Evolutionary conservation across 2,888 invertebrate species (phyloP), one percentile per base, ranked within the genome.

Genomic region (Agonopterix alstromeriana): DNA sequence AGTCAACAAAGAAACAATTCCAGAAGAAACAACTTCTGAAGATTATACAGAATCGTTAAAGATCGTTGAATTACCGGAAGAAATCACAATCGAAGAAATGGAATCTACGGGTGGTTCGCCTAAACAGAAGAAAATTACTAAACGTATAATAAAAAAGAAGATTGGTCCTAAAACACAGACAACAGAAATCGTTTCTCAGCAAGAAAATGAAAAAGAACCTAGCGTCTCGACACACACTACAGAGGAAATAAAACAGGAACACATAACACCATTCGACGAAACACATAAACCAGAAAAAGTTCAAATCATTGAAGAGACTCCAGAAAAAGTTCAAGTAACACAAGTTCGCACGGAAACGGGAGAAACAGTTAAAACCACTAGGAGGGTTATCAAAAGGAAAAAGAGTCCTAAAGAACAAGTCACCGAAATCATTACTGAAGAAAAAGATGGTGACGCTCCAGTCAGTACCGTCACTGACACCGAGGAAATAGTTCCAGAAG

Each of bases 381-480:
- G 58, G 42, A 53, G 52, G n/a, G n/a, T n/a, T n/a, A n/a, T n/a
- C n/a, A 72, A 66, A 49, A 86, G 82, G 55, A 73, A 72, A 36
- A 70, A 74, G 50, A 76, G 81, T 4, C 68, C 60, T 0, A 61
- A 59, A 45, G 49, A 60, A 60, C 73, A 67, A 72, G 80, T 79
- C 54, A 87, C 67, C 60, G 77, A 72, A 74, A 84, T 82, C 61
- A 77, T 75, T 55, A 76, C 67, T 60, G 59, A 73, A 54, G 73
- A 53, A 64, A 81, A 70, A 73, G 65, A 88, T 65, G 65, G 82
- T 68, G 81, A 82, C 46, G 45, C 67, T 12, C 62, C 73, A 36
- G 49, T 71, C 38, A 61, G 67, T 35, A 58, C 65, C 3, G 67
- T 73, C n/a, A 61, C 48, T 8, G 43, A 43, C 1, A 36, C 35